These are phyloP conservation scores for Macquaria australasica DNA, from an alignment of 2,113 vertebrate species.

Conservation along the genomic window DNA sequence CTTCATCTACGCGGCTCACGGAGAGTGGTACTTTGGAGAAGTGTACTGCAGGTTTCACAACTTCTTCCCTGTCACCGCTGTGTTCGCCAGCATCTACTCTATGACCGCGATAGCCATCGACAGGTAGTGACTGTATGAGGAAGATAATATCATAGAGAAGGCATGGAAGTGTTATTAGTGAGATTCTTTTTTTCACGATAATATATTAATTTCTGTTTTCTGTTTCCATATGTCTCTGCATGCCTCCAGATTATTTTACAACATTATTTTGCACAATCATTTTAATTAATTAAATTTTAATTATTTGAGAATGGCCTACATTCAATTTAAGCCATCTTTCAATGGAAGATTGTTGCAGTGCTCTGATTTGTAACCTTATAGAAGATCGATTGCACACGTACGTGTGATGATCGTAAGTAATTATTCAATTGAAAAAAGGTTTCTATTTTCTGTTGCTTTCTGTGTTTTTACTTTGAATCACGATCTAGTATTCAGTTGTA, in stretches of 20 bases:
- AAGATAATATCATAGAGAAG: not conserved
- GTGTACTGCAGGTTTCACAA: constrained; percentile 97
- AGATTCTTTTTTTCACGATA: too few species aligned
- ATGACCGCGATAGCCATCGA: constrained; percentile 96
- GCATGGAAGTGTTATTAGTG: not conserved
- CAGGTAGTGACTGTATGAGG: constrained; percentile 84
- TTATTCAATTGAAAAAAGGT: not conserved
- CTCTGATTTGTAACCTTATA: too few species aligned
- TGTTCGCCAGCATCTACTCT: constrained; percentile 98
- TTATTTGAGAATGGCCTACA: not conserved
- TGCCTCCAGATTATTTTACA: not conserved
- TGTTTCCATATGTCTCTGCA: not conserved
- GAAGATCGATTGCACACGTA: not conserved
- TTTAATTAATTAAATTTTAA: not conserved
- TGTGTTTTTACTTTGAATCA: too few species aligned
- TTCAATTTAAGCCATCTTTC: not conserved
- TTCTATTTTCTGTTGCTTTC: not conserved
- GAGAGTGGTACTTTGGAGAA: constrained; percentile 97
- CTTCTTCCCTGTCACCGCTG: constrained; percentile 96
- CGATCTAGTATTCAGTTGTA: not conserved
- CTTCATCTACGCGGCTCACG: constrained; percentile 93
- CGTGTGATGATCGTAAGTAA: not conserved
- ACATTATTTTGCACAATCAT: not conserved
- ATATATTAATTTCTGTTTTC: not conserved
- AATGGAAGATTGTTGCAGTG: not conserved